Evolutionary conservation across 2,888 invertebrate species (phyloP).

Genomic region (Pseudolycoriella hygida): DNA sequence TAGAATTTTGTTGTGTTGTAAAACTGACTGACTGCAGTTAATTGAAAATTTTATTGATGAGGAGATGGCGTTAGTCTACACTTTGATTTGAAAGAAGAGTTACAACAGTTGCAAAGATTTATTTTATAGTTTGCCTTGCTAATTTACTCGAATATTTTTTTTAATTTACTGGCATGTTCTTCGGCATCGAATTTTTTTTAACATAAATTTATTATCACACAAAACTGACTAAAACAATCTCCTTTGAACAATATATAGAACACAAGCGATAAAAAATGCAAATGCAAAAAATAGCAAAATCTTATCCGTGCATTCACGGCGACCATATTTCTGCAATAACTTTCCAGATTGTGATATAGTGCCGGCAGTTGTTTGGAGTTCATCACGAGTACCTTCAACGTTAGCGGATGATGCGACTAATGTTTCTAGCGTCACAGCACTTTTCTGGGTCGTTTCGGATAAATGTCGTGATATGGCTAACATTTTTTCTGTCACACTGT

Average conservation of each 20-base stretch:
- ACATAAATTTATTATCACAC: no score
- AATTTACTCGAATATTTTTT: no score
- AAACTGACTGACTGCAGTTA: no score
- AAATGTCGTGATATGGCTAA: slow-evolving; percentile 69
- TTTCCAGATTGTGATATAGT: slow-evolving; percentile 80
- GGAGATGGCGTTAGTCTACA: no score
- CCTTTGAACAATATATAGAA: slow-evolving; percentile 84
- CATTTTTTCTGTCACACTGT: slow-evolving; percentile 69
- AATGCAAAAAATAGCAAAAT: slow-evolving; percentile 75
- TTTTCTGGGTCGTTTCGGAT: slow-evolving; percentile 72
- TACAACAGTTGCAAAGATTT: no score
- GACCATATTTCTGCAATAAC: slow-evolving; percentile 80
- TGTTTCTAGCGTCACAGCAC: slow-evolving; percentile 68
- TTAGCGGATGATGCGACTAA: slow-evolving; percentile 51
- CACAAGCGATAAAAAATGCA: slow-evolving; percentile 75
- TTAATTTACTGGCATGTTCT: no score
- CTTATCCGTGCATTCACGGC: slow-evolving; percentile 91
- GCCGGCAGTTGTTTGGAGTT: slow-evolving; percentile 70
- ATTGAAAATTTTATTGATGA: no score
- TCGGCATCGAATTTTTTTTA: no score
- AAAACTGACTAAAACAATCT: slow-evolving; percentile 45
- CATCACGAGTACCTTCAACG: slow-evolving; percentile 60
- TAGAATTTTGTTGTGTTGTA: no score
- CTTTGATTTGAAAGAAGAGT: no score
- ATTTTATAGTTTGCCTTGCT: no score